Conservation (phyloP, 2,888 invertebrate genomes). For the Fragum fragum region DNA sequence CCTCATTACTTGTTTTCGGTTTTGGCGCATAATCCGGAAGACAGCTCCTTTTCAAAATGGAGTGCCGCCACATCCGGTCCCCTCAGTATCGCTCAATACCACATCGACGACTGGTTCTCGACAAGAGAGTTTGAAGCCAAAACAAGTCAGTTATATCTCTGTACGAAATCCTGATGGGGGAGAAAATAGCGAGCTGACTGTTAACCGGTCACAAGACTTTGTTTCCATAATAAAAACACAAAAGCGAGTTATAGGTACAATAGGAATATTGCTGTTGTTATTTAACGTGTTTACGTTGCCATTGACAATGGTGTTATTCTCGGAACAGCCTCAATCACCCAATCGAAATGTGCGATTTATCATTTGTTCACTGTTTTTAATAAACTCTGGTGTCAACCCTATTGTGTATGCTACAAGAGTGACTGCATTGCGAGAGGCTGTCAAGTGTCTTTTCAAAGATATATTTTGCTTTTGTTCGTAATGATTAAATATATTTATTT, state of each 20-base stretch:
- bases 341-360: not conserved
- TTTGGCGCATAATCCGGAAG: not conserved
- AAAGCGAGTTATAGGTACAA: not conserved
- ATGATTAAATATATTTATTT: too few relatives aligned
- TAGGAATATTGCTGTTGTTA: not conserved
- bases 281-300: constrained; percentile 12
- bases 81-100: not conserved
- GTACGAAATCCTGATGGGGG: not conserved
- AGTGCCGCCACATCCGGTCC: too few relatives aligned
- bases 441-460: not conserved
- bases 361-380: not conserved
- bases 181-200: not conserved
- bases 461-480: not conserved
- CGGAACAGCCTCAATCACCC: not conserved
- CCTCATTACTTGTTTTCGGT: not conserved
- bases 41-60: not conserved
- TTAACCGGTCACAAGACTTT: not conserved
- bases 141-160: not conserved
- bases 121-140: not conserved
- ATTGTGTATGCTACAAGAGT: not conserved
- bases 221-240: not conserved
- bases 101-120: not conserved
- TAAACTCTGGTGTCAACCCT: constrained; percentile 6
- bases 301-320: not conserved
- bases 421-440: not conserved